Evolutionary conservation across 2,113 vertebrate species (phyloP).

Genomic region (Oncorhynchus masou): DNA sequence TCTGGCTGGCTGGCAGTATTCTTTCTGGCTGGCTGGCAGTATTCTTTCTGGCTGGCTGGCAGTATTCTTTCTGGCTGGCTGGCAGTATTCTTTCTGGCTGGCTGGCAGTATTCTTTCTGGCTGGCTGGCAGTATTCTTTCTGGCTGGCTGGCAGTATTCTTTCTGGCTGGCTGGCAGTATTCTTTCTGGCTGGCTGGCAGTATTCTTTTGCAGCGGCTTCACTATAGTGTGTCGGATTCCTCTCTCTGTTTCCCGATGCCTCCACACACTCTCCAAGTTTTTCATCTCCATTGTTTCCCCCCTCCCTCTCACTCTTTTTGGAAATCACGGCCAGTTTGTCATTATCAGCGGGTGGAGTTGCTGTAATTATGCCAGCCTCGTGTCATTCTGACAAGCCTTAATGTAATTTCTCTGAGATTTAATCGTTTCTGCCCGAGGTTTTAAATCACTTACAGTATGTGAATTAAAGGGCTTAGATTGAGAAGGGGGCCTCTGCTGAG

Average conservation of each 20-base stretch:
- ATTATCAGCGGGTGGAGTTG: conserved; percentile 37
- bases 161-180: too few species aligned
- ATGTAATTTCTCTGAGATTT: conserved; percentile 15
- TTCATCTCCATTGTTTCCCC: neutral
- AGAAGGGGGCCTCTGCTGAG: neutral
- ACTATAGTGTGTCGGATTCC: neutral
- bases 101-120: too few species aligned
- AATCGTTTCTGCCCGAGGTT: conserved; percentile 3
- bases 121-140: too few species aligned
- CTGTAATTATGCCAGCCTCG: conserved; percentile 45
- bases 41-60: too few species aligned
- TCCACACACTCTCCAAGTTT: neutral
- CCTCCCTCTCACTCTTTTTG: neutral
- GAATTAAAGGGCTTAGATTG: neutral
- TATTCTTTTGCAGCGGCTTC: too few species aligned
- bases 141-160: too few species aligned
- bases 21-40: too few species aligned
- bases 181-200: too few species aligned
- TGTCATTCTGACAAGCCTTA: conserved; percentile 1
- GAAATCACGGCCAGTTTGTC: neutral
- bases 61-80: too few species aligned
- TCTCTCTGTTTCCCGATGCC: neutral
- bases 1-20: too few species aligned
- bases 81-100: too few species aligned
- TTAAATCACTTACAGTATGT: conserved; percentile 14